A percentile compares a stretch with the other conserved stretches of the same genome.
phyloP scores from a whole-genome alignment of 2,113 vertebrate species.

The Chionis minor region DNA sequence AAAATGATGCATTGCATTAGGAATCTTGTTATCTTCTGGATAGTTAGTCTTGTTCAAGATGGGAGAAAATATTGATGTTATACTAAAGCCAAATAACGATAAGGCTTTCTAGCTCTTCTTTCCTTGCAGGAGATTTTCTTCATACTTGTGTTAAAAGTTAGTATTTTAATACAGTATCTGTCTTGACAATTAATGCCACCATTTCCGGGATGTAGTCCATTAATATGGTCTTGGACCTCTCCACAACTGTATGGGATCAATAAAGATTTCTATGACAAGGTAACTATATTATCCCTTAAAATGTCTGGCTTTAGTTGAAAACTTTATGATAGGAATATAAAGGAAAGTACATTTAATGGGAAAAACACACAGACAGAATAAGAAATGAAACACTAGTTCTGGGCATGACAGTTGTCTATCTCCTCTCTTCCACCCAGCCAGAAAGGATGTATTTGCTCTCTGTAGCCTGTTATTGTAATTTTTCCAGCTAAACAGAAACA shows the following conservation, averaged over 20 bases:
- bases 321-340: neutral
- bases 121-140: neutral
- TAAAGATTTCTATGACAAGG: neutral
- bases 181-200: neutral
- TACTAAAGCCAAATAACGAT: neutral
- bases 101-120: neutral
- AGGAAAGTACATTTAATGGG: neutral
- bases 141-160: neutral
- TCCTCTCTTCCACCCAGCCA: neutral
- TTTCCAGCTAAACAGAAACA: conserved; percentile 6
- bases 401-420: neutral
- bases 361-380: neutral
- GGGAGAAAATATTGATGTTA: neutral
- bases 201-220: neutral
- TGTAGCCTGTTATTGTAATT: neutral
- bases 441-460: neutral
- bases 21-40: neutral
- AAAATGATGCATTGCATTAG: neutral
- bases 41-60: neutral
- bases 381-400: neutral
- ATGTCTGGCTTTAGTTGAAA: neutral
- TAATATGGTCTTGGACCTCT: neutral
- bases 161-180: neutral
- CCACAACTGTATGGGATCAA: neutral
- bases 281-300: neutral